A percentile compares a stretch with the other conserved stretches of the same genome.
Evolutionary conservation across 2,797 vertebrate genomes (phyloP).

Genomic region (Argentina silus): DNA sequence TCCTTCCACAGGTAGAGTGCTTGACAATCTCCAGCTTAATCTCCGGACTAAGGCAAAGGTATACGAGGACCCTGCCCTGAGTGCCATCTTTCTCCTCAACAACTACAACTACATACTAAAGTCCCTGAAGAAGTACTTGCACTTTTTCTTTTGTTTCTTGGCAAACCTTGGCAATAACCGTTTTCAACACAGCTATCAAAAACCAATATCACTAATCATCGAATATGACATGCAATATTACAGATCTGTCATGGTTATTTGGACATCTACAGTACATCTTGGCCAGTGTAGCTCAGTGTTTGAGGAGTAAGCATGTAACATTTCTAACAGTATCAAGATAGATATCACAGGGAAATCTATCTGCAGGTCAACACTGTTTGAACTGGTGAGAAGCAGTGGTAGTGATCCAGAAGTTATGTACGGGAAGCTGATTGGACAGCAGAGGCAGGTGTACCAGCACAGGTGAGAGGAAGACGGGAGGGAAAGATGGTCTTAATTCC

Average conservation of each 20-base stretch:
- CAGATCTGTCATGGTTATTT: not conserved
- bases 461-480: slow-evolving; percentile 70
- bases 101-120: slow-evolving; percentile 92
- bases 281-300: not conserved
- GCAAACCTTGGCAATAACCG: no score
- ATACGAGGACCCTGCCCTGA: slow-evolving; percentile 86
- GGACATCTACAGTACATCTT: not conserved
- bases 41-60: slow-evolving; percentile 88
- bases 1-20: slow-evolving; percentile 78
- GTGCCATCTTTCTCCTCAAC: slow-evolving; percentile 88
- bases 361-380: slow-evolving; percentile 84
- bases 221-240: not conserved
- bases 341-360: not conserved
- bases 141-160: not conserved
- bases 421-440: slow-evolving; percentile 83
- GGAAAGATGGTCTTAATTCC: not conserved
- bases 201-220: not conserved
- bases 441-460: slow-evolving; percentile 86
- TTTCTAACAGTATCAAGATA: not conserved
- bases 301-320: not conserved
- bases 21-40: slow-evolving; percentile 86
- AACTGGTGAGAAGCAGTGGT: slow-evolving; percentile 74
- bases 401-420: slow-evolving; percentile 84
- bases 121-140: slow-evolving; percentile 85
- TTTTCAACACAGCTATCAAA: no score